A percentile compares a stretch with the other conserved stretches of the same genome.
phyloP scores from a whole-genome alignment of 2,888 invertebrate species.

The Parthenolecanium corni region DNA sequence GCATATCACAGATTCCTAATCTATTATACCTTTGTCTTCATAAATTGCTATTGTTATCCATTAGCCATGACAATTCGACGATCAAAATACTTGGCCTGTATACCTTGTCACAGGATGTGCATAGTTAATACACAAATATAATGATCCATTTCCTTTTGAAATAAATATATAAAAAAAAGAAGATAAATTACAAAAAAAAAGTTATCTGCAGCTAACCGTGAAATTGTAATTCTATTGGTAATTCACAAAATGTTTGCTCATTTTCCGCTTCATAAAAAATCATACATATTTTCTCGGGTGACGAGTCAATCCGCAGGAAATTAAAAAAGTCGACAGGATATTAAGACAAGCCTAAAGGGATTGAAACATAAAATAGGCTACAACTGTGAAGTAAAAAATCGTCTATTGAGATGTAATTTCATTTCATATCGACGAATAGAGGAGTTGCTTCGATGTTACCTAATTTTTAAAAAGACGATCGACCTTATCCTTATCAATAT shows the following conservation, averaged over 20 bases:
- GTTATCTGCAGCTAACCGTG: slow-evolving; percentile 12
- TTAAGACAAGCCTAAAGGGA: neutral
- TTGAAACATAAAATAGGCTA: too few relatives aligned
- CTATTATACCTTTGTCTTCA: too few relatives aligned
- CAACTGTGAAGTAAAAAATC: neutral
- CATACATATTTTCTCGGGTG: neutral
- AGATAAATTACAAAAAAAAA: neutral
- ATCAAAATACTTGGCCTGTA: too few relatives aligned
- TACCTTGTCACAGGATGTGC: slow-evolving; percentile 1
- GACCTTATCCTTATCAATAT: too few relatives aligned
- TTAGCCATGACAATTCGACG: too few relatives aligned
- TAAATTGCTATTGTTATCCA: too few relatives aligned
- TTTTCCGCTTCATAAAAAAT: slow-evolving; percentile 22
- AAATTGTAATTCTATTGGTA: slow-evolving; percentile 12
- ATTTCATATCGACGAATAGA: neutral
- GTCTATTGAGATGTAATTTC: neutral
- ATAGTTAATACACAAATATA: slow-evolving; percentile 9
- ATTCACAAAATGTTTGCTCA: slow-evolving; percentile 1
- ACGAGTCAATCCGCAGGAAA: slow-evolving; percentile 13
- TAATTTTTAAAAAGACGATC: slow-evolving; percentile 6
- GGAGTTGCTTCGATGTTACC: neutral
- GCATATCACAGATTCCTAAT: too few relatives aligned
- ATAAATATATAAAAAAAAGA: neutral
- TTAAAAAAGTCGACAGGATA: slow-evolving; percentile 6
- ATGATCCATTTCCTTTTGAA: slow-evolving; percentile 13